Base-by-base conservation (phyloP, 2,888 invertebrate genomes). In the Nemotelus nigrinus region DNA sequence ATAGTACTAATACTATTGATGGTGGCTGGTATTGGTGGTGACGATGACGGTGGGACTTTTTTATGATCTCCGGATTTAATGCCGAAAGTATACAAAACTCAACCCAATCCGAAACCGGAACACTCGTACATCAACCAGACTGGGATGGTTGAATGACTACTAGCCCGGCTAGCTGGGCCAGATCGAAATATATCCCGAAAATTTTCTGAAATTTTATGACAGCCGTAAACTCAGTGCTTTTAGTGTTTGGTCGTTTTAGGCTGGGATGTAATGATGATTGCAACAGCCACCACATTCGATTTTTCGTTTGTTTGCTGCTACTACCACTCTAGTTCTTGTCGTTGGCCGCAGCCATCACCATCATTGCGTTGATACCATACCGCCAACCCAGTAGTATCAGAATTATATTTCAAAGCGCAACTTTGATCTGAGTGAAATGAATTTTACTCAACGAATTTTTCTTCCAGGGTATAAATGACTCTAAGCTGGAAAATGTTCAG, bases 261-360 rank as follows among this genome's bases (percentile, higher is more conserved):
- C 67, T n/a, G 39, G 48, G 45, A 64, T 64, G 45, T 64, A 55
- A 70, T 39, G 70, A 67, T 67, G 67, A 67, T 67, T 67, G 47
- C 67, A 67, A 53, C 53, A 10, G 43, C 58, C 25, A 57, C 53
- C 47, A 45, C 53, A 41, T 48, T 39, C 48, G 60, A 67, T 25
- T 57, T 67, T 25, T 25, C 25, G 25, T 25, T 25, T 25, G 25
- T 25, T 25, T 25, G 25, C 25, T 25, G 25, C 25, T 25, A 25
- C 25, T 25, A 25, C 25, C 25, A 25, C 25, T 25, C 25, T 25
- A 25, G 25, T 25, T 25, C 25, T 25, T 25, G 25, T 25, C 25
- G 25, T 25, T 25, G 68, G 77, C 68, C 60, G 70, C 60, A 53
- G 50, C 50, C 50, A 8, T 8, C 50, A 50, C 50, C 50, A 8